Evolutionary conservation across 2,888 invertebrate genomes (phyloP).

Genomic region (Nezara viridula): DNA sequence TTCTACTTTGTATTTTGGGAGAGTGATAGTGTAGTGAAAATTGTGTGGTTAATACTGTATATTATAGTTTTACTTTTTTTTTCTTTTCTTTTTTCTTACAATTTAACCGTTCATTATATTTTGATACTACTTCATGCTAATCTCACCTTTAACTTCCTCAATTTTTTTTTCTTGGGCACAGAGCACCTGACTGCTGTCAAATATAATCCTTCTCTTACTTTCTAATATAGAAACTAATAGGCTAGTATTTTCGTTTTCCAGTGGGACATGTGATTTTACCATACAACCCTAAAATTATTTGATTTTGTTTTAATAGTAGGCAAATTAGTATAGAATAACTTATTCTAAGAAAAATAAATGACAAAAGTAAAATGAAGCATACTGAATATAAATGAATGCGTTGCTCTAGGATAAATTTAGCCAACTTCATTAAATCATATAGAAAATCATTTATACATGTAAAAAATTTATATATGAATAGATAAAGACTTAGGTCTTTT

Average conservation of each 20-base stretch:
- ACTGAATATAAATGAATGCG: neutral
- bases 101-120: neutral
- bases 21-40: too few species aligned
- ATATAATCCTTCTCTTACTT: slow-evolving; percentile 69
- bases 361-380: neutral
- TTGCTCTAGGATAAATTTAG: too few species aligned
- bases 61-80: neutral
- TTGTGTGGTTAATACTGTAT: too few species aligned
- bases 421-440: too few species aligned
- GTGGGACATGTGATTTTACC: slow-evolving; percentile 79
- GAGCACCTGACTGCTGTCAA: neutral
- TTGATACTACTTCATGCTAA: neutral
- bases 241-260: slow-evolving; percentile 65
- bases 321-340: neutral
- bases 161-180: slow-evolving; percentile 2
- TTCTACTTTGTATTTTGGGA: too few species aligned
- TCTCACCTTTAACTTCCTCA: neutral
- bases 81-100: neutral
- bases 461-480: too few species aligned
- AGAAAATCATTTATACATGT: too few species aligned
- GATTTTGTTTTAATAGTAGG: neutral
- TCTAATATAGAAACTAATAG: slow-evolving; percentile 70
- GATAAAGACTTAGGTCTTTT: too few species aligned
- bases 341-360: neutral
- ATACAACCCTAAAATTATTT: slow-evolving; percentile 75